Percentiles rank a stretch among this genome's conserved stretches.
Evolutionary conservation across 2,113 vertebrate species (phyloP).

Genomic region (Perca schrenkii): DNA sequence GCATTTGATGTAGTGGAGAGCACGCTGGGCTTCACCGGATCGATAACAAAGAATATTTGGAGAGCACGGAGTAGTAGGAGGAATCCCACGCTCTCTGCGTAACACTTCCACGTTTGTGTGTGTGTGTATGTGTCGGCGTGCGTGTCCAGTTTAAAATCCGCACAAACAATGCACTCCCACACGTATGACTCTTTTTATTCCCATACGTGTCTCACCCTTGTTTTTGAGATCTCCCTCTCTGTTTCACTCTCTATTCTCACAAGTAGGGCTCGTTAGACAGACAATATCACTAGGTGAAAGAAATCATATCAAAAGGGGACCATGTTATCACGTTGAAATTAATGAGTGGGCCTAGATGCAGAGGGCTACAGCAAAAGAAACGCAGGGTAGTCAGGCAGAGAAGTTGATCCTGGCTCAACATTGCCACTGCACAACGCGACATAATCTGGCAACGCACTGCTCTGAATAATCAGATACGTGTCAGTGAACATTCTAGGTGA

Average conservation of each 20-base stretch:
- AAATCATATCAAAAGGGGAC: too few relatives aligned
- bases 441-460: too few relatives aligned
- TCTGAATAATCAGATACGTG: too few relatives aligned
- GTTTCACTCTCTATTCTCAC: constrained; percentile 30
- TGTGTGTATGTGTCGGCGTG: background rate
- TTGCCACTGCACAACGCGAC: too few relatives aligned
- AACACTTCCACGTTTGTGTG: constrained; percentile 1
- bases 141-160: constrained; percentile 5
- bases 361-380: too few relatives aligned
- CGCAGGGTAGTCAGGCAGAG: too few relatives aligned
- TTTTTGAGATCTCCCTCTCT: background rate
- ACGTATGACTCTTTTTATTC: background rate
- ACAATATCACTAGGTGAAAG: too few relatives aligned
- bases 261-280: too few relatives aligned
- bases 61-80: constrained; percentile 1
- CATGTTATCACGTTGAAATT: too few relatives aligned
- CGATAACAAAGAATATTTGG: constrained; percentile 45
- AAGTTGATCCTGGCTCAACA: too few relatives aligned
- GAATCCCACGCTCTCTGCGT: constrained; percentile 20
- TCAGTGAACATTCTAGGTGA: too few relatives aligned
- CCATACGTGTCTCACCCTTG: background rate
- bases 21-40: background rate
- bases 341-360: too few relatives aligned
- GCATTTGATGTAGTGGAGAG: constrained; percentile 29
- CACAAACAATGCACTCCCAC: constrained; percentile 24